Evolutionary conservation across 35 echinoderm and acorn worm genomes (phyloP), one percentile per base, ranked within the genome.

Genomic region (Strongylocentrotus purpuratus): DNA sequence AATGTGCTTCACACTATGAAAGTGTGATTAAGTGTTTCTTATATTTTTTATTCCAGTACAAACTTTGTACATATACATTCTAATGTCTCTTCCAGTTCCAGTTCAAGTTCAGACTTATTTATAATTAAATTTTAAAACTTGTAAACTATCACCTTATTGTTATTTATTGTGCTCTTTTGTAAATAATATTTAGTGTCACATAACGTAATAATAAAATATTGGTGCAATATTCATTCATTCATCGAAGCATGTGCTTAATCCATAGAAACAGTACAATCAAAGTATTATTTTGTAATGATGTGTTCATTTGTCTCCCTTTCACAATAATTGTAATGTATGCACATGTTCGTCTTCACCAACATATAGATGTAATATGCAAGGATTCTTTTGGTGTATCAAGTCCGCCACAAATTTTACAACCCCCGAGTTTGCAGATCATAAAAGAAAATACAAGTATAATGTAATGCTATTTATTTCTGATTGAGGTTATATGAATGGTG

Each of bases 241-340:
- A 78, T 28, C 65, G 25, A 71, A 71, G 65, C 5, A 18, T 78
- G 65, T 78, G 65, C 50, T 78, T 6, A 25, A 78, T 78, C 28
- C 65, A 78, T 78, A 78, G 65, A 22, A 78, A 78, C 65, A 28
- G 65, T 78, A 78, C 65, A 78, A 78, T 78, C 65, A 78, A 78
- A 78, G 65, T 8, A 7, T 78, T 28, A 22, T 55, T 55, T 55
- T 55, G 50, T 55, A 2, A 55, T 25, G 65, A 55, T 25, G 65
- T 78, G 65, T 78, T n/a, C 4, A 70, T 5, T 6, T 70, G 17
- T 28, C 25, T 25, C 22, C 61, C 28, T 20, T 70, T 20, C 61
- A 20, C 14, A 71, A 78, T 78, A 28, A 7, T 50, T 50, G 8
- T 50, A 50, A 50, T 50, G 13, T 28, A 18, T 78, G 65, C 28